Evolutionary conservation across 2,888 invertebrate species (phyloP).

Genomic region (Chymomyza procnemis): DNA sequence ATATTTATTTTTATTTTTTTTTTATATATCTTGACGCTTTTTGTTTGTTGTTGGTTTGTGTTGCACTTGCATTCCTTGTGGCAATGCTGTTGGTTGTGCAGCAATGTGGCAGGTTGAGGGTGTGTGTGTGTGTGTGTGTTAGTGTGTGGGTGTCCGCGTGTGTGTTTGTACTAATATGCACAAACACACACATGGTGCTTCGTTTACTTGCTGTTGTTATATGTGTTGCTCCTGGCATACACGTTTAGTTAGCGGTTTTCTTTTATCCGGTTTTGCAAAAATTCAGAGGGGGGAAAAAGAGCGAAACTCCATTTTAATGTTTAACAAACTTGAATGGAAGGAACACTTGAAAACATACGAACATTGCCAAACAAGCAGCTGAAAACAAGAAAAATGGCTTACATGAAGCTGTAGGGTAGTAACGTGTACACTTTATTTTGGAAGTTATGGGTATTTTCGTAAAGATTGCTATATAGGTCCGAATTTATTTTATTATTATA

Average conservation of each 20-base stretch:
- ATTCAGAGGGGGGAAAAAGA: background rate
- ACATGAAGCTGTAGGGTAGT: background rate
- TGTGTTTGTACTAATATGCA: constrained; percentile 12
- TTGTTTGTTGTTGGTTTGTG: constrained; percentile 45
- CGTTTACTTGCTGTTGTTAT: constrained; percentile 22
- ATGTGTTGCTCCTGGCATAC: constrained; percentile 7
- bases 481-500: too few species aligned
- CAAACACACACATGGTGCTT: background rate
- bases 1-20: constrained; percentile 68
- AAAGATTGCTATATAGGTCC: too few species aligned
- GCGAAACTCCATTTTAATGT: constrained; percentile 51
- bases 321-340: constrained; percentile 58
- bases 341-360: constrained; percentile 28
- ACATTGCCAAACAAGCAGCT: background rate
- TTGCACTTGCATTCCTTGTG: constrained; percentile 44
- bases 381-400: background rate
- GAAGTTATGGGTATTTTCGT: background rate
- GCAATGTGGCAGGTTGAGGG: background rate
- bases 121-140: constrained; percentile 13
- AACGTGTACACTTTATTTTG: background rate
- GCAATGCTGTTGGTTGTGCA: constrained; percentile 12
- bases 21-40: background rate
- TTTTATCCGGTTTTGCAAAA: background rate
- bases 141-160: constrained; percentile 13
- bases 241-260: constrained; percentile 51